Evolutionary conservation across 2,888 invertebrate species (phyloP), one percentile per base, ranked within the genome.

Genomic region (Acronicta alni): DNA sequence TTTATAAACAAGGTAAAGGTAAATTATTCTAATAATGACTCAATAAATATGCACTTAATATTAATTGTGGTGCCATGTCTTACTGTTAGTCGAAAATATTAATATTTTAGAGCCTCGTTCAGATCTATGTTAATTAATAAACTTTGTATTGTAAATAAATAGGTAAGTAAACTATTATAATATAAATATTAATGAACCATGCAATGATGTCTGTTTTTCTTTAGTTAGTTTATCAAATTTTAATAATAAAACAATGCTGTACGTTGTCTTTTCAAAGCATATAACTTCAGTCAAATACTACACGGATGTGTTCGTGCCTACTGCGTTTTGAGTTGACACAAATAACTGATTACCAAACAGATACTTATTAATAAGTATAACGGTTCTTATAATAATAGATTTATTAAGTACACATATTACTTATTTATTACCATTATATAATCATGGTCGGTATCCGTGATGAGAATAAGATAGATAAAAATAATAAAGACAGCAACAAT

Each of bases 41-140:
- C 39, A 63, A 44, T 51, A 32, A 32, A 14, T 32, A 69, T 42
- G 47, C 51, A 55, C 47, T 54, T 69, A 64, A 39, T 61, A 47
- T 60, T 64, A 71, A 59, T 69, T 61, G 64, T 72, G 72, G 83
- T 83, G 83, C 83, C 83, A 83, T 83, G 67, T 73, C 62, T 76
- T 73, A 58, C 61, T 74, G 53, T 79, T n/a, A 75, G 56, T 58
- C 53, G 23, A 72, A 60, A 58, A 68, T 63, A 41, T 56, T 43
- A 63, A 61, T 67, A 54, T 45, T 47, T 62, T 35, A 8, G 49
- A 56, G 44, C 71, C 65, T 77, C 66, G 68, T 70, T 75, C 58
- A 54, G 56, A 44, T 61, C 45, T 68, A 49, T 59, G 32, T 64
- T 64, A 65, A 64, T 65, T 67, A 59, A 69, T 66, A 51, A 51